Percentiles rank a stretch among this genome's conserved stretches.
phyloP scores from a whole-genome alignment of 2,113 vertebrate genomes.

The Natator depressus region DNA sequence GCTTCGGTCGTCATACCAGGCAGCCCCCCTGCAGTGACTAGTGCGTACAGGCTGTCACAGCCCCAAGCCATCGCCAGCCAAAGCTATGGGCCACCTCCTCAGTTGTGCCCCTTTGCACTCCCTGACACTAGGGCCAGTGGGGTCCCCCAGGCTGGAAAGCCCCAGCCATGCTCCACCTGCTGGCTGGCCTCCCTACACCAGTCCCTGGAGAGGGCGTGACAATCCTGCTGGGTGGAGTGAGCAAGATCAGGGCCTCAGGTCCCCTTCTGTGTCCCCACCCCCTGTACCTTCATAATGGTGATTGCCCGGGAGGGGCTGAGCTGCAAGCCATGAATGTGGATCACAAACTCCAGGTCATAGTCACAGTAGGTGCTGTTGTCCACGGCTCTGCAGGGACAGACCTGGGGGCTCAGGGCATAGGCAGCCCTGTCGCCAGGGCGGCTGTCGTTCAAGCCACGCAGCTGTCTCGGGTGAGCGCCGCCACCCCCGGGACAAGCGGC shows the following conservation, averaged over 20 bases:
- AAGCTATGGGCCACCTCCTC: neutral
- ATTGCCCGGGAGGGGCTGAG: slow-evolving; percentile 42
- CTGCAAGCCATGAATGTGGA: slow-evolving; percentile 69
- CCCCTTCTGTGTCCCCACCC: neutral
- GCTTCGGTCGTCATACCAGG: neutral
- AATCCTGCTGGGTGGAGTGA: neutral
- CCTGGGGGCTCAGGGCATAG: accelerated
- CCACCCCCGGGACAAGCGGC: neutral
- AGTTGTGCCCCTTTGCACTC: neutral
- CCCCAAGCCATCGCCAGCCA: neutral
- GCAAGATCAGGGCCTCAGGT: neutral
- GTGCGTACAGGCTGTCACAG: neutral
- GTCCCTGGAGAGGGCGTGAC: neutral
- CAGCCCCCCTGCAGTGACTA: neutral
- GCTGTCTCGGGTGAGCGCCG: neutral
- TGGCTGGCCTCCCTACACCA: too few relatives aligned
- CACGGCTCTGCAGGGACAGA: slow-evolving; percentile 50
- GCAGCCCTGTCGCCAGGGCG: accelerated
- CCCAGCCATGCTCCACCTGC: too few relatives aligned
- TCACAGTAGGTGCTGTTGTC: slow-evolving; percentile 73
- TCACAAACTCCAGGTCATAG: slow-evolving; percentile 66
- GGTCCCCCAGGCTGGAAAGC: too few relatives aligned
- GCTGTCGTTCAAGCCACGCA: neutral
- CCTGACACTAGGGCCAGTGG: too few relatives aligned
- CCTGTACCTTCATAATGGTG: slow-evolving; percentile 19